A percentile compares a stretch with the other conserved stretches of the same genome.
Conservation (phyloP, 1,140 invertebrate genomes). For the Plectrocnemia conspersa region DNA sequence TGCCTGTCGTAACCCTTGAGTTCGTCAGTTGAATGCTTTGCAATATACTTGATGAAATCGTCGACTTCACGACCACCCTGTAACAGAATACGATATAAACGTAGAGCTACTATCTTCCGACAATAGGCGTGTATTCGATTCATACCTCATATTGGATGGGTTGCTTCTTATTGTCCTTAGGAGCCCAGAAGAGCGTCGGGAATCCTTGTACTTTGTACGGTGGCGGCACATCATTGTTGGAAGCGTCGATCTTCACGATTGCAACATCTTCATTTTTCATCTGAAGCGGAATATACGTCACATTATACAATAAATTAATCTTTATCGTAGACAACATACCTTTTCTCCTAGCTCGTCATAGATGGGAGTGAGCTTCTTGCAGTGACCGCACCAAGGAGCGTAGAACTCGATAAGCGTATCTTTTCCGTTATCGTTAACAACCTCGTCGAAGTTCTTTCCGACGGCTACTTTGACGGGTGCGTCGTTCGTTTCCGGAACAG, state of each 20-base stretch:
- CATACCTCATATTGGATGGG: constrained; percentile 85
- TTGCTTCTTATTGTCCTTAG: constrained; percentile 74
- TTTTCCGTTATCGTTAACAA: constrained; percentile 86
- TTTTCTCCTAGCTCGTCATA: constrained; percentile 93
- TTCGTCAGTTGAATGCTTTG: constrained; percentile 85
- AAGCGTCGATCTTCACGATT: constrained; percentile 98
- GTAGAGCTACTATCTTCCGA: neutral
- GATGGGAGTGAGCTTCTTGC: constrained; percentile 90
- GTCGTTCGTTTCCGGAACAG: constrained; percentile 81
- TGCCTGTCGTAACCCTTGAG: constrained; percentile 84
- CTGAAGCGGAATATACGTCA: constrained; percentile 42
- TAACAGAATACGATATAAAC: constrained; percentile 37
- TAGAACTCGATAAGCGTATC: constrained; percentile 98
- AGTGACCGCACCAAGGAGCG: constrained; percentile 98
- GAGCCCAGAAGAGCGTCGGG: constrained; percentile 95
- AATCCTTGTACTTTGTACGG: constrained; percentile 92
- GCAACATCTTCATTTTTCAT: constrained; percentile 82
- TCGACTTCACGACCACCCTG: constrained; percentile 88
- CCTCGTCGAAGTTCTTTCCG: constrained; percentile 94
- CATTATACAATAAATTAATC: constrained; percentile 17
- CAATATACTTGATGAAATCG: constrained; percentile 95
- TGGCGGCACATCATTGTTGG: constrained; percentile 95
- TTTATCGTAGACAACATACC: constrained; percentile 46
- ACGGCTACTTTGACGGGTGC: constrained; percentile 88
- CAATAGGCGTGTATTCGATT: neutral